These are phyloP conservation scores for Drosophila parthenogenetica DNA, from an alignment of 2,888 invertebrate genomes.

Conservation along the genomic window DNA sequence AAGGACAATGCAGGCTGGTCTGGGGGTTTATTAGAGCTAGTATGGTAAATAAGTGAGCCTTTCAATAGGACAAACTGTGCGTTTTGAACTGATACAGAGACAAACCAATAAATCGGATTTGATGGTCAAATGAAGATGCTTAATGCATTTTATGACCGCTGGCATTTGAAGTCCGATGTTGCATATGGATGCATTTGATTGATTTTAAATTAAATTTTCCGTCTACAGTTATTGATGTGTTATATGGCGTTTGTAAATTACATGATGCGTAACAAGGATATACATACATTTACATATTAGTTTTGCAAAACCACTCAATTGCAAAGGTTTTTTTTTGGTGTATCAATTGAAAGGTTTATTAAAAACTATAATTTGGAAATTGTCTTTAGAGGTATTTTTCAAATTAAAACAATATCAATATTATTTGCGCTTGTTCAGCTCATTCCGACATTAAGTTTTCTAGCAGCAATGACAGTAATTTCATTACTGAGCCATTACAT, in stretches of 20 bases:
- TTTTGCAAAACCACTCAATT: not conserved
- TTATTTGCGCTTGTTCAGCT: slow-evolving; percentile 1
- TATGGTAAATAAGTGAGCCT: not conserved
- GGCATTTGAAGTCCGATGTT: slow-evolving; percentile 52
- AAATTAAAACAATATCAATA: not conserved
- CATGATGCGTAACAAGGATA: slow-evolving; percentile 11
- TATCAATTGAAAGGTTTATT: not conserved
- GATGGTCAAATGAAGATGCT: slow-evolving; percentile 48
- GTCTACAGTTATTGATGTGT: slow-evolving; percentile 35
- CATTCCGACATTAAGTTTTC: slow-evolving; percentile 28
- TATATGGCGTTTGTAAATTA: slow-evolving; percentile 25
- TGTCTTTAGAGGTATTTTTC: too few species aligned
- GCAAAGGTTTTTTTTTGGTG: not conserved
- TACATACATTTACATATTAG: slow-evolving; percentile 2
- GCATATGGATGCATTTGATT: slow-evolving; percentile 70
- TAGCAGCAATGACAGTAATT: slow-evolving; percentile 54
- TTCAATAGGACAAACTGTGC: not conserved
- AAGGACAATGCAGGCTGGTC: not conserved
- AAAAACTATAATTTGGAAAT: not conserved
- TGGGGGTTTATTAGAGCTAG: too few species aligned
- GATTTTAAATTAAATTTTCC: slow-evolving; percentile 68
- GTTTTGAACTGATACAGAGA: slow-evolving; percentile 12
- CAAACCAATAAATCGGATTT: slow-evolving; percentile 40
- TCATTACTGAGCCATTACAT: slow-evolving; percentile 70
- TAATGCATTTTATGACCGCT: slow-evolving; percentile 64